phyloP scores from a whole-genome alignment of 2,113 vertebrate genomes.

The Malaclemys terrapin region DNA sequence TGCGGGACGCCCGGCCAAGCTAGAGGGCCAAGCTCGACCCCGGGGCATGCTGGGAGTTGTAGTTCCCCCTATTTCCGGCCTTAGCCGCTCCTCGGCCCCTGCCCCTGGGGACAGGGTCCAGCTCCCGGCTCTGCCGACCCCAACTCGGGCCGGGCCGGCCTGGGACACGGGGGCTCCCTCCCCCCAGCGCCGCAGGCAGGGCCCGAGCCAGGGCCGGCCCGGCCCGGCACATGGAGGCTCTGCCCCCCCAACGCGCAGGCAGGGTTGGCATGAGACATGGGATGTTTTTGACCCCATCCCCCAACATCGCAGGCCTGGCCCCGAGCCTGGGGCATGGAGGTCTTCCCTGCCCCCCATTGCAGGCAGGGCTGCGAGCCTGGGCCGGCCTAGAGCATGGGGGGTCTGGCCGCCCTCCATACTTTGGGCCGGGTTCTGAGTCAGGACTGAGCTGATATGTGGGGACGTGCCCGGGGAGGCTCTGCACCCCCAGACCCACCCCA shows the following conservation, averaged over 20 bases:
- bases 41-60: neutral
- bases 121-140: neutral
- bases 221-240: no score
- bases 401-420: no score
- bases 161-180: no score
- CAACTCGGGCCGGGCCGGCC: no score
- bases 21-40: neutral
- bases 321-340: neutral
- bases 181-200: accelerated
- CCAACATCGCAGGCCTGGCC: no score
- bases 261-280: no score
- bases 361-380: no score
- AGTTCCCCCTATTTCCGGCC: neutral
- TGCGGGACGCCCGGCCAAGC: neutral
- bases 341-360: neutral
- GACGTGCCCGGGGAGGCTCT: neutral
- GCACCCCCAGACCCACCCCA: neutral
- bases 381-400: no score
- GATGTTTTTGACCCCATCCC: no score
- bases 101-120: neutral
- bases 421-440: no score
- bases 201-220: neutral
- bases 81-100: neutral
- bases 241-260: no score
- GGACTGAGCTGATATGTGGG: no score